Evolutionary conservation across 2,113 vertebrate species (phyloP).

Genomic region (Chamaea fasciata): DNA sequence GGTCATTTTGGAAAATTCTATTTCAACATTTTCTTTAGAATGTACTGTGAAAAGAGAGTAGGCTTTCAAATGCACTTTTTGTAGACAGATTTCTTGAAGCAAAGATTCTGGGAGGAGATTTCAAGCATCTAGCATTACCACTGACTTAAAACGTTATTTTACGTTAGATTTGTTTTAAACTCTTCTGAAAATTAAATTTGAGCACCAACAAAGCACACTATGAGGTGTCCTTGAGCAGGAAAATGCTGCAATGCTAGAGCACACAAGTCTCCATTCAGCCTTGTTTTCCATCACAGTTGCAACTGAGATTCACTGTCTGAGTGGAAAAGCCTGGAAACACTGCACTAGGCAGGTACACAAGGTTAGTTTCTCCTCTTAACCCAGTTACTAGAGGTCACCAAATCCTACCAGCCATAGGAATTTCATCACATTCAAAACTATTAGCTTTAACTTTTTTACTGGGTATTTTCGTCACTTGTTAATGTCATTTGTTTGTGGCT

Average conservation of each 20-base stretch:
- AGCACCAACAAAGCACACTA: neutral
- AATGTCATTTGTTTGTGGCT: neutral
- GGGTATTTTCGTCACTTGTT: slow-evolving; percentile 31
- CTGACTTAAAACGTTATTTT: neutral
- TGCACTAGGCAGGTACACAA: neutral
- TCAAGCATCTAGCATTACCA: neutral
- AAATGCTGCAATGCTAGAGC: neutral
- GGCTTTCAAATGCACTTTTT: neutral
- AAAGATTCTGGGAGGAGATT: neutral
- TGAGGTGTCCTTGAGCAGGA: neutral
- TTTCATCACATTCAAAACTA: neutral
- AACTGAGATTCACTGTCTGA: neutral
- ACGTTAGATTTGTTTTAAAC: neutral
- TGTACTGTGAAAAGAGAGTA: neutral
- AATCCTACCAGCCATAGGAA: neutral
- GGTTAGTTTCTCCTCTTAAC: neutral
- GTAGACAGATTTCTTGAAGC: neutral
- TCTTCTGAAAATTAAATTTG: neutral
- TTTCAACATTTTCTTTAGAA: neutral
- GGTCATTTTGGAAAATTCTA: neutral
- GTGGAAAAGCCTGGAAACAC: neutral
- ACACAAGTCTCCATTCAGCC: neutral
- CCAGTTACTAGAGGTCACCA: neutral
- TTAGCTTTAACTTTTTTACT: neutral
- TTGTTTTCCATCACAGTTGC: neutral